Evolutionary conservation across 2,888 invertebrate genomes (phyloP), one percentile per base, ranked within the genome.

Genomic region (Tetragnatha montana): DNA sequence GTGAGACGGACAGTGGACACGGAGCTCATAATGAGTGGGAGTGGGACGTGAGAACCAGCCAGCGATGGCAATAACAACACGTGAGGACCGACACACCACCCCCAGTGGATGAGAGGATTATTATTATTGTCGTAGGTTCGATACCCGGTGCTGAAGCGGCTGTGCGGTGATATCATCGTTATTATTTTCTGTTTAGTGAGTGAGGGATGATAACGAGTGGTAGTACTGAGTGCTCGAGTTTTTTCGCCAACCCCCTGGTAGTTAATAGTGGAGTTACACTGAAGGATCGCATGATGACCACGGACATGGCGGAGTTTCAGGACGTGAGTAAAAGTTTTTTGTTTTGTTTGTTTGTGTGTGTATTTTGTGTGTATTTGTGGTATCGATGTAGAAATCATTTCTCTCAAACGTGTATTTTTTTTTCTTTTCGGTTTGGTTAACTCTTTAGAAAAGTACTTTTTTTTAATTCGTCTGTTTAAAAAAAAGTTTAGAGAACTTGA

Each of bases 221-320:
- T 83, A 35, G 35, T 35, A 84, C 84, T n/a, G 89, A 89, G 81
- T 89, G 89, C 22, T 81, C 89, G 76, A 81, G 35, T 85, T 49
- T n/a, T n/a, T n/a, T 81, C 14, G 19, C 21, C 21, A 35, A 85
- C 81, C 85, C 89, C 74, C 69, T 85, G 75, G 74, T 85, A 12
- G 76, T 81, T 85, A 89, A 89, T 76, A 85, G 81, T 89, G 89
- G 89, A 89, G 89, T 89, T 70, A 74, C 90, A 12, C n/a, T 82
- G 73, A 90, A 90, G 69, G 78, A 83, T 76, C 85, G 81, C 80
- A 89, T 89, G 85, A 90, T 91, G 91, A 86, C 91, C 47, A 90
- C 91, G 71, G 91, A 91, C 83, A 91, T 91, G 91, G 91, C 91
- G n/a, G 91, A 91, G 49, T 91, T 91, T 83, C 91, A 91, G 49